Base-by-base conservation (phyloP, 2,113 vertebrate species). In the Mionectes macconnelli region DNA sequence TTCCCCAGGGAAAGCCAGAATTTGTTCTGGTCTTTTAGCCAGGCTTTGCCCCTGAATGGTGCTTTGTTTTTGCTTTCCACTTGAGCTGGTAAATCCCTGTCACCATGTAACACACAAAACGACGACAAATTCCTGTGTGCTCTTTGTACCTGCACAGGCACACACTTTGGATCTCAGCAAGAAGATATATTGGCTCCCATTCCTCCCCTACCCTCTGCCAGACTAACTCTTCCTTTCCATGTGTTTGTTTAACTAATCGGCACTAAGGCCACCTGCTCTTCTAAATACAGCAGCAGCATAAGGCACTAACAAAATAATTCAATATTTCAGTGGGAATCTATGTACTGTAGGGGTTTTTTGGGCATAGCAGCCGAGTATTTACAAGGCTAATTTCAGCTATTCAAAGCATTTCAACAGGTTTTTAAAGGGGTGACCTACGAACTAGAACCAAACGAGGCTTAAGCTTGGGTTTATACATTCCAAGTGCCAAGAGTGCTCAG, bases 311-410 rank as follows among this genome's bases (percentile, higher is more conserved):
- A 79, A 57, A 63, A 87, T 64, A 31, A 59, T 60, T 82, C 85
- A 79, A 2, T 47, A n/a, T 90, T 81, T 67, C 37, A 35, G 64
- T 33, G 50, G 55, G 55, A 85, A 84, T 53, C 31, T 3, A 20
- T 4, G 68, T 18, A 50, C 69, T 1, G 0, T 57, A 28, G 44
- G 59, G 3, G 3, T 10, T 56, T 86, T 70, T 35, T 60, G 89
- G 81, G 63, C 92, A 52, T 31, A 39, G 31, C 15, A 81, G 52
- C 72, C 27, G 66, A 14, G 31, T 76, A 86, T 97, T 96, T 94
- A 14, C 35, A 88, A 73, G 94, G 74, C 75, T 91, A 89, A 79
- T 96, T 97, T 94, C 72, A 97, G 68, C 63, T 69, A 21, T 92
- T 94, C 42, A 4, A 89, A 93, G 91, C 42, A 79, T 92, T 97